Evolutionary conservation across 1,140 invertebrate species (phyloP).

Genomic region (Dolichoris vasculosae): DNA sequence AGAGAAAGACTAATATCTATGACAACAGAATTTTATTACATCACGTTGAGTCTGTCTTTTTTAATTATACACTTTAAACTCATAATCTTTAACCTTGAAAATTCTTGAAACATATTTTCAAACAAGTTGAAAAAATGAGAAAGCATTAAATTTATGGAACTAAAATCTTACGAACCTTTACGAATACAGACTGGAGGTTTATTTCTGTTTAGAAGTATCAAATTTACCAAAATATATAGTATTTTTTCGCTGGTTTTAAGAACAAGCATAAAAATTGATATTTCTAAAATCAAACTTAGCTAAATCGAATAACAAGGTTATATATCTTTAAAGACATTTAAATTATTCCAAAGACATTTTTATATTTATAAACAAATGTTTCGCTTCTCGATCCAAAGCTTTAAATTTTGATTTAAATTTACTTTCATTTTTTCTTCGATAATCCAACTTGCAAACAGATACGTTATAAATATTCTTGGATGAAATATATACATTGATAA

Average conservation of each 20-base stretch:
- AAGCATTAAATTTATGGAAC: neutral
- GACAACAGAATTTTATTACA: neutral
- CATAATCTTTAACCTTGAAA: neutral
- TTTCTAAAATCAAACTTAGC: no score
- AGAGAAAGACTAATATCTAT: neutral
- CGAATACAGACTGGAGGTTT: no score
- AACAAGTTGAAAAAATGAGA: neutral
- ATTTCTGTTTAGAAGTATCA: no score
- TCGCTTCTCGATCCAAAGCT: neutral
- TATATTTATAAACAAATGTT: no score
- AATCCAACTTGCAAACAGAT: neutral
- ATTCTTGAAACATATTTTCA: neutral
- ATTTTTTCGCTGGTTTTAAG: no score
- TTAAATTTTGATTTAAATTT: neutral
- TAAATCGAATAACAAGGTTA: no score
- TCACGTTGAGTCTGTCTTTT: neutral
- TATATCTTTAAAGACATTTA: no score
- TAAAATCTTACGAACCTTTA: neutral
- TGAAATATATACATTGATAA: neutral
- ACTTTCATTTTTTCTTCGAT: neutral
- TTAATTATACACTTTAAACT: neutral
- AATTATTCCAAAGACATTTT: no score
- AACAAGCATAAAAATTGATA: no score
- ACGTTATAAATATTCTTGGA: conserved; percentile 3
- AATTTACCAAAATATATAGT: no score